Evolutionary conservation across 2,888 invertebrate genomes (phyloP), one percentile per base, ranked within the genome.

Genomic region (Halocaridina rubra): DNA sequence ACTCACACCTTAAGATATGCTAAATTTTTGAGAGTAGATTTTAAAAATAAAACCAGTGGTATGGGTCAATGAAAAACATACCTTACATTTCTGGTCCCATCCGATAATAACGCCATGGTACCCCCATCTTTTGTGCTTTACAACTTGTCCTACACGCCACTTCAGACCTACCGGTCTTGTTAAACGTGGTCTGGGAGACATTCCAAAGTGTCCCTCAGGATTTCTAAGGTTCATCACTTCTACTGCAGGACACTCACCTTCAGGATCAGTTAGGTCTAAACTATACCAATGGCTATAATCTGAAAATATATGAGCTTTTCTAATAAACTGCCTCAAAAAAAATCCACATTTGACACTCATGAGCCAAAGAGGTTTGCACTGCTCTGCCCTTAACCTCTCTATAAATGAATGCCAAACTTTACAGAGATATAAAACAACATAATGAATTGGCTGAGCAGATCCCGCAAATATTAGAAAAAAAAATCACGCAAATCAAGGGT

Each of bases 101-200:
- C 92, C 93, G 57, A 93, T 90, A 74, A 93, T 91, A 13, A 93
- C 92, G 1, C 92, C 93, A 86, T 91, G 89, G 86, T 92, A 92
- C 29, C 91, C 91, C 89, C 90, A 91, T 7, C 88, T 87, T 88
- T 91, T 91, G 86, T 92, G 92, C 82, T 89, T 89, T 53, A 93
- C 90, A 32, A 93, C 92, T 89, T 93, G 92, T 0, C 93, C 93
- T 24, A 93, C 90, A 27, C 92, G 90, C 89, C 90, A 93, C 74
- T 91, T 90, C 2, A 93, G 91, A 72, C 90, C 87, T 1, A 91
- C 89, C 1, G 92, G 90, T 24, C 92, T 89, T 10, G 90, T 90
- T 72, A 89, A 89, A 76, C 92, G 89, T 7, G 91, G 91, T 67
- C 90, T 90, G 30, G 90, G 88, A 2, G 92, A 92, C n/a, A 91